Percentiles rank a stretch among this genome's conserved stretches.
Conservation (phyloP, 2,113 vertebrate species). For the Calyptommatus sinebrachiatus region DNA sequence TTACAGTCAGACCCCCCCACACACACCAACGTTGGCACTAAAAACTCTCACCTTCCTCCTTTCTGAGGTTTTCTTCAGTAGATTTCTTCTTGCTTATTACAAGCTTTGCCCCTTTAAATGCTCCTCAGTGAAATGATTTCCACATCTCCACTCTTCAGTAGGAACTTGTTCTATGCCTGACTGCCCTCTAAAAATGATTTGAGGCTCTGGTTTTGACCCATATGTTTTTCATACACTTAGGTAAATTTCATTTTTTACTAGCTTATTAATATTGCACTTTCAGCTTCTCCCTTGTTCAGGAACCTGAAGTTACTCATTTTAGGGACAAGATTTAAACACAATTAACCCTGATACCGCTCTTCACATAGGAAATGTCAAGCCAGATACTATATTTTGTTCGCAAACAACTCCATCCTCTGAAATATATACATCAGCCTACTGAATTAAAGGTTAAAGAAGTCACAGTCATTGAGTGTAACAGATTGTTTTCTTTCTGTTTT, state of each 20-base stretch:
- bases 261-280: background rate
- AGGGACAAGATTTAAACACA: no score
- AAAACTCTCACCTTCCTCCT: constrained; percentile 55
- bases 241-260: constrained; percentile 21
- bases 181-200: constrained; percentile 37
- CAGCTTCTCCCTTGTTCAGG: background rate
- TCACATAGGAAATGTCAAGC: background rate
- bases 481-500: background rate
- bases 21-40: no score
- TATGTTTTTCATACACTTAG: background rate
- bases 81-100: constrained; percentile 19
- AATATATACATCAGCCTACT: background rate
- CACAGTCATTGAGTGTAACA: background rate
- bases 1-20: background rate
- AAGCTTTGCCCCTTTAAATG: constrained; percentile 34
- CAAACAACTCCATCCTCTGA: background rate
- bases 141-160: constrained; percentile 10
- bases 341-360: no score
- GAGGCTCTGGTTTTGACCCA: constrained; percentile 13
- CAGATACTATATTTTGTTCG: background rate
- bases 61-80: constrained; percentile 23
- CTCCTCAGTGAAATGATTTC: constrained; percentile 17
- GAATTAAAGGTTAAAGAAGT: background rate
- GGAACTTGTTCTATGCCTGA: constrained; percentile 43
- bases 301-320: background rate